Base-by-base conservation (phyloP, 1,140 invertebrate genomes). In the Meloidogyne hapla region DNA sequence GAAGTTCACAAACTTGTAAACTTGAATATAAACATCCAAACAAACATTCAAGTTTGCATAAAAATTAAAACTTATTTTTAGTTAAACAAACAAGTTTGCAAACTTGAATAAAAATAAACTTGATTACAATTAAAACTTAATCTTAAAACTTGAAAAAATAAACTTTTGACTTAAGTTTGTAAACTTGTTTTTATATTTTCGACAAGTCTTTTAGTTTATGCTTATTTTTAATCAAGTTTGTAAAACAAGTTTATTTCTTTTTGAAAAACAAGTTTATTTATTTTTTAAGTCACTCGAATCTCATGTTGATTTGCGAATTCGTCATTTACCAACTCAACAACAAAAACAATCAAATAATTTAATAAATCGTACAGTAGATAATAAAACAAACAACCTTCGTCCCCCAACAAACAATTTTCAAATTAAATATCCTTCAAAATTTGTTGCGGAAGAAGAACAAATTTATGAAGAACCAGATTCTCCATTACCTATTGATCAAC, bases 381-480 rank as follows among this genome's bases (percentile, higher is more conserved):
- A 18, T 65, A 75, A 61, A 70, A 72, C 75, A 78, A 79, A 23
- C 5, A 74, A 13, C 13, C 18, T 25, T 23, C 21, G 62, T 6
- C 3, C 63, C 12, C 28, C 48, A 42, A 61, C 28, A n/a, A 23
- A n/a, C 1, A 13, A 74, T 21, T n/a, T 25, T 21, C 48, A 45
- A 15, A 21, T 5, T 15, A 64, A 64, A 26, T 26, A 40, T 40
- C 21, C 56, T 15, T 64, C 61, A 38, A 33, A 45, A 68, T 72
- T 63, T 72, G 45, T 21, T 21, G 10, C 61, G 1, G 56, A 73
- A 18, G 45, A 77, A 25, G 80, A 81, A 67, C 80, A 81, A 74
- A 81, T 81, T 63, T 81, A 81, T 64, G 80, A 81, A 67, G 80
- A 81, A 28, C 80, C 80, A 6, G 80, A 81, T 61, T 81, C 80